phyloP scores from a whole-genome alignment of 2,113 vertebrate genomes.

The Semicossyphus pulcher region DNA sequence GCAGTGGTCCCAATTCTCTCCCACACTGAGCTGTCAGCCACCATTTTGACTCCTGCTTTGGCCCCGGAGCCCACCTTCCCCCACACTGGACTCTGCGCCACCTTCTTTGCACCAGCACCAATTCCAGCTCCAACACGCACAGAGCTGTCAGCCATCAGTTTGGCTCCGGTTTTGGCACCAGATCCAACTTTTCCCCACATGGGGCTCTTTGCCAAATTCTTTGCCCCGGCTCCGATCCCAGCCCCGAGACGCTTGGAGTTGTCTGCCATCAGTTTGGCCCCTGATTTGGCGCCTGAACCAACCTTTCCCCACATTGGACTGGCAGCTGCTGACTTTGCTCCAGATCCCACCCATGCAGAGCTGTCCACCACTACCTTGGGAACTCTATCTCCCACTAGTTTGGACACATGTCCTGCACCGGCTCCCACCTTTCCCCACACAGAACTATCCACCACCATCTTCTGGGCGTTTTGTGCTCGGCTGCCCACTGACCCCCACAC shows the following conservation, averaged over 20 bases:
- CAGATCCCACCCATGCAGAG: conserved; percentile 68
- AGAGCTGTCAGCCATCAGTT: conserved; percentile 61
- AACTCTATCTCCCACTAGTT: conserved; percentile 60
- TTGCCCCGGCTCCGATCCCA: conserved; percentile 58
- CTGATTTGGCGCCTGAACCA: conserved; percentile 64
- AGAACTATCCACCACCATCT: conserved; percentile 62
- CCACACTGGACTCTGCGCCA: conserved; percentile 73
- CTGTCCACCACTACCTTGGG: conserved; percentile 64
- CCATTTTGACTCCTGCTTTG: conserved; percentile 65
- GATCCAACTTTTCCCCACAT: conserved; percentile 73
- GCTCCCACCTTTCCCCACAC: conserved; percentile 69
- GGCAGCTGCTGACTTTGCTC: conserved; percentile 57
- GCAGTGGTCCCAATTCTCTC: conserved; percentile 49
- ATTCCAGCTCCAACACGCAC: conserved; percentile 54
- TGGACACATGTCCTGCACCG: conserved; percentile 60
- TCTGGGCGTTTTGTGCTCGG: conserved; percentile 55
- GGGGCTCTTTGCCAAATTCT: conserved; percentile 63
- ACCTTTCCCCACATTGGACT: conserved; percentile 71
- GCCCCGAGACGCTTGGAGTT: conserved; percentile 51
- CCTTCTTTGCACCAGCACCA: conserved; percentile 61
- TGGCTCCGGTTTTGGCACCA: conserved; percentile 63
- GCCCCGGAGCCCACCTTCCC: conserved; percentile 65
- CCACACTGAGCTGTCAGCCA: conserved; percentile 76
- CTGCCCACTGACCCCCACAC: conserved; percentile 65
- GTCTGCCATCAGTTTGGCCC: conserved; percentile 57